Evolutionary conservation across 2,113 vertebrate genomes (phyloP).

Genomic region (Dipodomys merriami): DNA sequence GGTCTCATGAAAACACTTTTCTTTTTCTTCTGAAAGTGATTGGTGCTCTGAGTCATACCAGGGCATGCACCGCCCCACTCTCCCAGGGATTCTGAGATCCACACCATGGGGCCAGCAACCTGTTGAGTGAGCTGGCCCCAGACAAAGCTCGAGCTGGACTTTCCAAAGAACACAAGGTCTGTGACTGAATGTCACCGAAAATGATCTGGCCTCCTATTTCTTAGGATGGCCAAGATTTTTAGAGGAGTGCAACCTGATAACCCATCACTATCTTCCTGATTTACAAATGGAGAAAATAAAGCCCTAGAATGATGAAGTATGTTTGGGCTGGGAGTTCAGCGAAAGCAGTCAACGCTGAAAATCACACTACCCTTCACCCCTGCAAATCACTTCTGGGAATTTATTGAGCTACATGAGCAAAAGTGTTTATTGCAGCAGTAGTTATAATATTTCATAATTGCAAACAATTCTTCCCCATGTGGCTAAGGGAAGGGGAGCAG

Average conservation of each 20-base stretch:
- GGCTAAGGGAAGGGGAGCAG: background rate
- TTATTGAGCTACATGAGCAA: background rate
- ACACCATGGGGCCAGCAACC: background rate
- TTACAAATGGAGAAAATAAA: conserved; percentile 53
- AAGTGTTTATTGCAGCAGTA: conserved; percentile 12
- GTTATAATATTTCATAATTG: conserved; percentile 35
- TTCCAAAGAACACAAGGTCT: background rate
- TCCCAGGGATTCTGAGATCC: background rate
- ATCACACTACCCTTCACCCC: background rate
- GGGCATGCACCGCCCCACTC: too few relatives aligned
- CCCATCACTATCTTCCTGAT: background rate
- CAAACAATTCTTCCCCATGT: background rate
- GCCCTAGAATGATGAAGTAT: conserved; percentile 9
- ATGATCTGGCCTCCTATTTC: conserved; percentile 10
- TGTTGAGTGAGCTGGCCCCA: background rate
- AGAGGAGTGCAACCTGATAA: background rate
- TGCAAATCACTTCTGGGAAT: background rate
- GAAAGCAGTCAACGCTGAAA: background rate
- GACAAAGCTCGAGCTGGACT: background rate
- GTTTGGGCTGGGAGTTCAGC: background rate
- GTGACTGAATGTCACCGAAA: background rate
- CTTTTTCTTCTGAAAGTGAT: background rate
- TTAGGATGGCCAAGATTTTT: conserved; percentile 39
- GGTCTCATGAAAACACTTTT: background rate
- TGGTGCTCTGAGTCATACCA: background rate